Evolutionary conservation across 1,140 invertebrate genomes (phyloP).

Genomic region (Drepana arcuata): DNA sequence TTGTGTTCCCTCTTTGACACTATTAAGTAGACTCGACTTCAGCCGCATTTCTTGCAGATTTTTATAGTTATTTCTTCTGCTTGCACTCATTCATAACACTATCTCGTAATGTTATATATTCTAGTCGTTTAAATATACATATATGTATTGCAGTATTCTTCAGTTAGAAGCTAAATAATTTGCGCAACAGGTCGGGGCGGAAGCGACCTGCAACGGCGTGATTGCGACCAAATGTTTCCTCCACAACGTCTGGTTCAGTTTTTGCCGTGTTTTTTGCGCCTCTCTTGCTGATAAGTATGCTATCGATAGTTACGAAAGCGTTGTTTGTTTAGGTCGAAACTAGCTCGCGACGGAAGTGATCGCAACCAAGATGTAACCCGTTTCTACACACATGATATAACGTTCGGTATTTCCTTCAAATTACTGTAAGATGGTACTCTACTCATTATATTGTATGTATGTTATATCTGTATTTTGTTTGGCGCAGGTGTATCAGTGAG

Average conservation of each 20-base stretch:
- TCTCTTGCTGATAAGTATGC: slow-evolving; percentile 59
- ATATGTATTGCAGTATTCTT: no score
- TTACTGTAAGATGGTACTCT: no score
- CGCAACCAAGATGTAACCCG: slow-evolving; percentile 13
- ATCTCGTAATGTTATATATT: no score
- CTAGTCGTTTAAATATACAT: no score
- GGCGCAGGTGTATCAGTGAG: slow-evolving; percentile 66
- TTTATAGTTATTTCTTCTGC: no score
- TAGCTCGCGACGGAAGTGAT: slow-evolving; percentile 48
- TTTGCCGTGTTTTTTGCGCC: slow-evolving; percentile 59
- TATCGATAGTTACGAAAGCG: slow-evolving; percentile 56
- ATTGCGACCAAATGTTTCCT: slow-evolving; percentile 71
- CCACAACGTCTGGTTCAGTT: slow-evolving; percentile 48
- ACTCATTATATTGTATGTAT: neutral
- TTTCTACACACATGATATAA: no score
- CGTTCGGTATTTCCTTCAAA: no score
- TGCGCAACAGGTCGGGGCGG: slow-evolving; percentile 70
- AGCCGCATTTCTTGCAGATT: no score
- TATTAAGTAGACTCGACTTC: no score
- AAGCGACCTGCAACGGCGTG: slow-evolving; percentile 62
- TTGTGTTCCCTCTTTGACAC: no score
- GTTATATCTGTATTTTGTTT: slow-evolving; percentile 15
- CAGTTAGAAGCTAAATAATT: no score
- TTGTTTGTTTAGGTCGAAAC: slow-evolving; percentile 57
- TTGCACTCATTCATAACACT: no score